Evolutionary conservation across 2,888 invertebrate genomes (phyloP).

Genomic region (Dynastes grantii): DNA sequence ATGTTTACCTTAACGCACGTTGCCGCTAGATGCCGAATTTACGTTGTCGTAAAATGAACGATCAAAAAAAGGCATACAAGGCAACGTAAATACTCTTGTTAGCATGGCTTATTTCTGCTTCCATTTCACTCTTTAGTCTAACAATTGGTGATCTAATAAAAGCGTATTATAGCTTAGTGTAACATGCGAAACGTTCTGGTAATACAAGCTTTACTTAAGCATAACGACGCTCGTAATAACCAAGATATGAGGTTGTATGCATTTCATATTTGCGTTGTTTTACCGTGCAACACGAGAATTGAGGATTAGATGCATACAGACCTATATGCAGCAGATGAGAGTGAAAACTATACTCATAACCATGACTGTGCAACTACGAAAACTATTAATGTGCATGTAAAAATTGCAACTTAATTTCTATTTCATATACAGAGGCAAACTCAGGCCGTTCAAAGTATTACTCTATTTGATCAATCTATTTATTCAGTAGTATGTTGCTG

Average conservation of each 20-base stretch:
- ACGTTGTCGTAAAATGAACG: constrained; percentile 36
- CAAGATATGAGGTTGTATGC: neutral
- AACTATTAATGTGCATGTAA: no score
- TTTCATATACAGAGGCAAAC: no score
- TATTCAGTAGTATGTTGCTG: no score
- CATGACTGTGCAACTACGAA: no score
- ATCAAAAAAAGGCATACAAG: constrained; percentile 38
- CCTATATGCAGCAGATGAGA: no score
- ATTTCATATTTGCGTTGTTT: neutral
- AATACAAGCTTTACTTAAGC: constrained; percentile 35
- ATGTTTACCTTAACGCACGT: constrained; percentile 37
- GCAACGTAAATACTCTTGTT: constrained; percentile 42
- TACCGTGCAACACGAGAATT: neutral
- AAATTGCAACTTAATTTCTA: no score
- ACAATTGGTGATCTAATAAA: constrained; percentile 44
- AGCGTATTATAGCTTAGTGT: constrained; percentile 25
- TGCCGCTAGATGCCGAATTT: constrained; percentile 30
- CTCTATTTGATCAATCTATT: no score
- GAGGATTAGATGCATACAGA: neutral
- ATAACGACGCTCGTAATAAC: neutral
- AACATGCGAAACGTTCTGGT: constrained; percentile 30
- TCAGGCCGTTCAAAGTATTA: no score
- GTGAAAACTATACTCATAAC: no score
- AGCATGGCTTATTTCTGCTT: constrained; percentile 31
- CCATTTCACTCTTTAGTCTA: constrained; percentile 29